These are phyloP conservation scores for Itoplectis maculator DNA, from an alignment of 2,888 invertebrate genomes.

Conservation along the genomic window DNA sequence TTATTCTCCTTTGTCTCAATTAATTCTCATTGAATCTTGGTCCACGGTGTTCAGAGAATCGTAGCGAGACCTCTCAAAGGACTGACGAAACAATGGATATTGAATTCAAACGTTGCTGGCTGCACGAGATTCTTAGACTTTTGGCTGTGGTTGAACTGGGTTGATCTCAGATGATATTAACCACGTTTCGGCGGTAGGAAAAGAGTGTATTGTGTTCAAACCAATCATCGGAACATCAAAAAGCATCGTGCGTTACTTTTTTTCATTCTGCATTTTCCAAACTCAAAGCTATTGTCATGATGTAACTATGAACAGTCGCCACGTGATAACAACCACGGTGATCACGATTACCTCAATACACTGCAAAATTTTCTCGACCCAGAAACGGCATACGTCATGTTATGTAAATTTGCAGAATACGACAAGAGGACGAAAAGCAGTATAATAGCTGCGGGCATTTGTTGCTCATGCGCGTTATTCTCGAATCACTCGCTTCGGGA, in stretches of 20 bases:
- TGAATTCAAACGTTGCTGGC: not conserved
- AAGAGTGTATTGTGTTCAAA: not conserved
- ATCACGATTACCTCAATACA: not conserved
- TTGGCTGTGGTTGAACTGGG: not conserved
- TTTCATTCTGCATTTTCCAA: conserved; percentile 26
- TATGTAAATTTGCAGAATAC: not conserved
- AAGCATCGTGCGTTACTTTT: conserved; percentile 15
- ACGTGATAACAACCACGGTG: too few relatives aligned
- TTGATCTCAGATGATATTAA: not conserved
- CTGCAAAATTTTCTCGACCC: not conserved
- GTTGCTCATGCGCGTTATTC: not conserved
- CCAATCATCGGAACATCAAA: conserved; percentile 8
- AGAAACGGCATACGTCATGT: not conserved
- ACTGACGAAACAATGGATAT: not conserved
- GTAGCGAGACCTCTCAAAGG: conserved; percentile 9
- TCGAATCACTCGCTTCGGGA: too few relatives aligned
- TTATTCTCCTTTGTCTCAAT: conserved; percentile 31
- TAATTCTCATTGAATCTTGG: not conserved
- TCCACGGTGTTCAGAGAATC: not conserved
- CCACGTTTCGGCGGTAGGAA: not conserved
- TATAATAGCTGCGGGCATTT: not conserved
- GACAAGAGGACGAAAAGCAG: not conserved
- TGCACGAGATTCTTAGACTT: not conserved
- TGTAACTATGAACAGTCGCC: too few relatives aligned
- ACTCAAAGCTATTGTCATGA: too few relatives aligned